phyloP scores from a whole-genome alignment of 2,888 invertebrate species.

The Polydrusus pterygomalis region DNA sequence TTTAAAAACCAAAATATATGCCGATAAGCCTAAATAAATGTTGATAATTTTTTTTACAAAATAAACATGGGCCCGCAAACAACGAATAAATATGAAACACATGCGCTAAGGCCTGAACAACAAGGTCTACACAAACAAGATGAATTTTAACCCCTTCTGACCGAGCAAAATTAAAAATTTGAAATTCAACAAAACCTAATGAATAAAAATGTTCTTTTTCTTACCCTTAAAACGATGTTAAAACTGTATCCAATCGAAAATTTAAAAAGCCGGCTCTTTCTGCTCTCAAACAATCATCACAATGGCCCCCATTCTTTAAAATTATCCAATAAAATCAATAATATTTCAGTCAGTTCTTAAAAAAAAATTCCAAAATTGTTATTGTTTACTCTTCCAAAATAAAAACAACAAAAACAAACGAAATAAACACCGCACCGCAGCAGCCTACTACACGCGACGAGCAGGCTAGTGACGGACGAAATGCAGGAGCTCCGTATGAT shows the following conservation, averaged over 20 bases:
- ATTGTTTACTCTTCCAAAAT: background rate
- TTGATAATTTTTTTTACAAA: too few species aligned
- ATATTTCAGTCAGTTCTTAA: background rate
- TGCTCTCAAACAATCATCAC: background rate
- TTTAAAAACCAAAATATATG: too few species aligned
- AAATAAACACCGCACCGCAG: conserved; percentile 25
- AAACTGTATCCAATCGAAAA: conserved; percentile 4
- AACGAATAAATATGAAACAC: too few species aligned
- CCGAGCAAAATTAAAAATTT: background rate
- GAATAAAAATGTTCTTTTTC: background rate
- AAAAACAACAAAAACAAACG: conserved; percentile 44
- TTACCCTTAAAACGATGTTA: conserved; percentile 8
- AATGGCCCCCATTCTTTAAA: background rate
- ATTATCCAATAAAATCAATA: background rate
- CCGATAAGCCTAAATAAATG: too few species aligned
- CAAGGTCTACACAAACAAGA: background rate
- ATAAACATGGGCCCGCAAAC: too few species aligned
- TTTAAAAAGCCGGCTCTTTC: conserved; percentile 23
- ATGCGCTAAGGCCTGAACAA: too few species aligned
- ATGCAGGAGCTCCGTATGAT: conserved; percentile 39
- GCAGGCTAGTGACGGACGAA: conserved; percentile 36
- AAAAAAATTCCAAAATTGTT: background rate
- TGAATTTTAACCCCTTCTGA: background rate
- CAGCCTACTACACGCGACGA: conserved; percentile 44
- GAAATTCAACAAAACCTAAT: background rate